Evolutionary conservation across 2,113 vertebrate species (phyloP).

Genomic region (Colius striatus): DNA sequence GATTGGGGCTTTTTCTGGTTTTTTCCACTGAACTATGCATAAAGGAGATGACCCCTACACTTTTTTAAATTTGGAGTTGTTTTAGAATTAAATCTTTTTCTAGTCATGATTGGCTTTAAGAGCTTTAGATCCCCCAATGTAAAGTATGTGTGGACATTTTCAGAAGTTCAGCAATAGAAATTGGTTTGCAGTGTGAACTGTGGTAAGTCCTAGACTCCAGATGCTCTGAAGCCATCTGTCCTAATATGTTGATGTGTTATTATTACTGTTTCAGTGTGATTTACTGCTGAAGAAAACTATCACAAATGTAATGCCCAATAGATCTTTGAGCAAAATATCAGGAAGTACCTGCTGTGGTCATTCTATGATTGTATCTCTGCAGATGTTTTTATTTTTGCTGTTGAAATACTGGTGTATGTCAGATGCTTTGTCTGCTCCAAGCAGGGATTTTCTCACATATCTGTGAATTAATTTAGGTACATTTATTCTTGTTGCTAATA

Average conservation of each 20-base stretch:
- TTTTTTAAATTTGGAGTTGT: neutral
- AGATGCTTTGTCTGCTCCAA: neutral
- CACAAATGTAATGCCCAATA: neutral
- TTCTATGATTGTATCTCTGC: conserved; percentile 6
- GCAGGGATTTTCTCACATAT: neutral
- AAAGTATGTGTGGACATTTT: neutral
- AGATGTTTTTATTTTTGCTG: conserved; percentile 28
- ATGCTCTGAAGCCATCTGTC: conserved; percentile 29
- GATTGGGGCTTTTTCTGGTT: neutral
- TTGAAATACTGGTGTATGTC: neutral
- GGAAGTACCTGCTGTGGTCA: neutral
- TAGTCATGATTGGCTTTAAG: neutral
- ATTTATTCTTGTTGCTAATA: neutral
- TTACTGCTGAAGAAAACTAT: conserved; percentile 25
- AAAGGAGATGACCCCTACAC: neutral
- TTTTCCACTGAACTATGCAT: neutral
- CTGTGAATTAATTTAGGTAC: neutral
- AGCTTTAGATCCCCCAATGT: accelerated
- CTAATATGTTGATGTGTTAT: neutral
- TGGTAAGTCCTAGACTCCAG: neutral
- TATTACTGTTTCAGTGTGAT: conserved; percentile 5
- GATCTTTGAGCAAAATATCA: conserved; percentile 10
- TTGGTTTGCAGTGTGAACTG: neutral
- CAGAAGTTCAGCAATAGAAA: neutral
- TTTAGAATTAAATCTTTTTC: neutral